These are phyloP conservation scores for Megaceryle alcyon DNA, from an alignment of 2,797 vertebrate species.

Conservation along the genomic window DNA sequence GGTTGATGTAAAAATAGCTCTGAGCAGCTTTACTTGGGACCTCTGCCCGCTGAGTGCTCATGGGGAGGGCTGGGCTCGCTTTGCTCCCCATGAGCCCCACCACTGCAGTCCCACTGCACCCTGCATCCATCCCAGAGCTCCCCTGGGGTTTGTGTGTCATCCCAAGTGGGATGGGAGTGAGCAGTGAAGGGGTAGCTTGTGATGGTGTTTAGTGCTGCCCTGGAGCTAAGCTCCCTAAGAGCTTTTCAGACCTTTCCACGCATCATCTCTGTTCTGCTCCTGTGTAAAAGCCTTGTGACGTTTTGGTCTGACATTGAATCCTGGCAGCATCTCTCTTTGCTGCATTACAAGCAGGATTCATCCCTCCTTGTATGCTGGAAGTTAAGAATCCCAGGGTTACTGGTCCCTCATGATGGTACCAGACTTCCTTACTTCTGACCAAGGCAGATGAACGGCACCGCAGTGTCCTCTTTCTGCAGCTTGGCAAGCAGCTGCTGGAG, in stretches of 20 bases:
- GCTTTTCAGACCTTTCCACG: neutral
- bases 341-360: neutral
- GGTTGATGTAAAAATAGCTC: neutral
- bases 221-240: neutral
- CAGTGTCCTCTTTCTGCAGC: neutral
- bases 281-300: neutral
- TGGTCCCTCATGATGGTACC: fast-evolving
- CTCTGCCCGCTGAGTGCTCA: neutral
- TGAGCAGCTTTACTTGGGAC: neutral
- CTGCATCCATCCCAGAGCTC: neutral
- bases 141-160: neutral
- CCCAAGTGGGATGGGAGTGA: fast-evolving
- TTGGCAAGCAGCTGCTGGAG: neutral
- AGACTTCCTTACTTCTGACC: neutral
- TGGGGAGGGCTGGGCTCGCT: neutral
- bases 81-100: neutral
- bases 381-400: neutral
- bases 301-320: neutral
- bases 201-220: neutral
- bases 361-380: neutral
- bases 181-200: fast-evolving
- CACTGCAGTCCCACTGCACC: neutral
- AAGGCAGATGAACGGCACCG: neutral
- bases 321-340: neutral
- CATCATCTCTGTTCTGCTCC: neutral